These are phyloP conservation scores for Prunella fulvescens DNA, from an alignment of 2,113 vertebrate species.

Conservation along the genomic window DNA sequence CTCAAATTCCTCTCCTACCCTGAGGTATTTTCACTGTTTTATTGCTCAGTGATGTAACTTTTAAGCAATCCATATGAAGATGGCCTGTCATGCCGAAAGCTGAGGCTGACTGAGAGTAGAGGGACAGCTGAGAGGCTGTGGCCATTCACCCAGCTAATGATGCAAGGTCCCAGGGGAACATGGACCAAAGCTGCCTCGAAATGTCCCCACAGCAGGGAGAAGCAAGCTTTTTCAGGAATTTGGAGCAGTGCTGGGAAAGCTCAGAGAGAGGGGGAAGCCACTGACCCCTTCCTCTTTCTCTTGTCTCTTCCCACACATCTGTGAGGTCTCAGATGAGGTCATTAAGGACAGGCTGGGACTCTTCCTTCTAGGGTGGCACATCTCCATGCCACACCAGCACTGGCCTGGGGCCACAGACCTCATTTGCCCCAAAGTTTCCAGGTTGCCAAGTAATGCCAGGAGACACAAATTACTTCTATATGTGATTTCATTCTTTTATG, in stretches of 20 bases:
- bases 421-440: background rate
- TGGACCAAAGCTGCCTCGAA: background rate
- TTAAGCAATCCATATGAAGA: background rate
- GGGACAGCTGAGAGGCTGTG: background rate
- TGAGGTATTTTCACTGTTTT: constrained; percentile 27
- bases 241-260: background rate
- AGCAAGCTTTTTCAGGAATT: background rate
- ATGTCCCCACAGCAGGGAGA: background rate
- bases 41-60: constrained; percentile 19
- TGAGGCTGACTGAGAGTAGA: background rate
- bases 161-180: background rate
- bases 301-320: background rate
- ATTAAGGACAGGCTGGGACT: background rate
- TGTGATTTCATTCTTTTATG: constrained; percentile 29
- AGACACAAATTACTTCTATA: background rate
- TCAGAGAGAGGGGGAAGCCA: background rate
- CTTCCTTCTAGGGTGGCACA: background rate
- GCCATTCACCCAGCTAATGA: background rate
- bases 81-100: background rate
- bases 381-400: background rate
- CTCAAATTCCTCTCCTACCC: constrained; percentile 14
- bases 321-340: background rate
- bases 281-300: background rate
- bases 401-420: background rate
- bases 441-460: background rate